These are phyloP conservation scores for Colius striatus DNA, from an alignment of 2,113 vertebrate species.

Conservation along the genomic window DNA sequence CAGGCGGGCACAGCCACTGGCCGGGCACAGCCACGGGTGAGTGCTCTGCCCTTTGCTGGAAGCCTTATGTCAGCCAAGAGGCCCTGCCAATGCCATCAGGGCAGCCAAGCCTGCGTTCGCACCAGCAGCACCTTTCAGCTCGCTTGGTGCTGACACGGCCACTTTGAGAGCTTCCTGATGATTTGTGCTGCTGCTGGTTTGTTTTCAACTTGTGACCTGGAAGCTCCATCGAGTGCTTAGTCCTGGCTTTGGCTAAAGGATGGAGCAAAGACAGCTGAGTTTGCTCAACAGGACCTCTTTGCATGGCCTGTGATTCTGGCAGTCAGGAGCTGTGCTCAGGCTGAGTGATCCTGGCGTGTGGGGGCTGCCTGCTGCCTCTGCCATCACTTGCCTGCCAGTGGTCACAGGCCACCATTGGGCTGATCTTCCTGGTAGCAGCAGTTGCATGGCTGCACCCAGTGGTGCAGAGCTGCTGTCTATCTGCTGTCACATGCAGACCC, in stretches of 20 bases:
- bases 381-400: rapidly evolving
- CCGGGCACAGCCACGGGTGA: not conserved
- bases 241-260: not conserved
- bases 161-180: not conserved
- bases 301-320: not conserved
- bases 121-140: not conserved
- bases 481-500: not conserved
- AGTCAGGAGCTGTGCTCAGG: not conserved
- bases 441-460: rapidly evolving
- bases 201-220: not conserved
- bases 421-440: not conserved
- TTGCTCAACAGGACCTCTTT: not conserved
- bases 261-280: not conserved
- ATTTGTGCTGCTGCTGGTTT: not conserved
- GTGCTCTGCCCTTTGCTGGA: not conserved
- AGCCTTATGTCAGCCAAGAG: not conserved
- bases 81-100: not conserved
- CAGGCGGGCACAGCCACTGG: not conserved
- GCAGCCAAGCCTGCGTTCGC: not conserved
- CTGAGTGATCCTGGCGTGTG: not conserved
- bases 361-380: not conserved
- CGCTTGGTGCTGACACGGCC: not conserved
- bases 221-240: not conserved
- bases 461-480: not conserved
- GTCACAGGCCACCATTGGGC: rapidly evolving